A percentile compares a stretch with the other conserved stretches of the same genome.
phyloP scores from a whole-genome alignment of 2,113 vertebrate genomes.

The Nycticebus coucang region DNA sequence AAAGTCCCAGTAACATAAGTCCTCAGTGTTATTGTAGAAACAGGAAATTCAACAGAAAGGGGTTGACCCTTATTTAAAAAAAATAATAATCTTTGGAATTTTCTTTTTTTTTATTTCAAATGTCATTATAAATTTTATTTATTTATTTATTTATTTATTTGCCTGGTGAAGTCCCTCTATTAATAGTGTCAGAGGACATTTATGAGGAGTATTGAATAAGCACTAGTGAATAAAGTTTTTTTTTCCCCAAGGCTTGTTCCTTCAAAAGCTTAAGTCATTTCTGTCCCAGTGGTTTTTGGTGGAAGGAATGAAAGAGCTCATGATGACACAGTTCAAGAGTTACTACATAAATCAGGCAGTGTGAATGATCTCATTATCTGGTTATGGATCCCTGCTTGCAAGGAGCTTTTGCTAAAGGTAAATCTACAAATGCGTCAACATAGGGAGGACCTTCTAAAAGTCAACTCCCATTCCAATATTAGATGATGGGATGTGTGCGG shows the following conservation, averaged over 20 bases:
- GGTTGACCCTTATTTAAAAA: not conserved
- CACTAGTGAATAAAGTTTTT: not conserved
- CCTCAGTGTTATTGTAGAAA: not conserved
- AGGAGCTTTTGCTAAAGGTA: slow-evolving; percentile 63
- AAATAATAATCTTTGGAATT: not conserved
- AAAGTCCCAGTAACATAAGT: not conserved
- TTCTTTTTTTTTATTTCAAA: not conserved
- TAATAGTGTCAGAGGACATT: not conserved
- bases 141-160: no score
- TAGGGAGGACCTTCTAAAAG: slow-evolving; percentile 58
- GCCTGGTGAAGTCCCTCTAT: no score
- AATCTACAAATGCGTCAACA: slow-evolving; percentile 47
- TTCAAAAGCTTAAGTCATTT: slow-evolving; percentile 45
- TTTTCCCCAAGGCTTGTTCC: not conserved
- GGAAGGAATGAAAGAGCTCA: slow-evolving; percentile 55
- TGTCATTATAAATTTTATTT: no score
- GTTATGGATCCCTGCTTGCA: slow-evolving; percentile 58
- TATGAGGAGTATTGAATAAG: not conserved
- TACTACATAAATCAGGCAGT: slow-evolving; percentile 62
- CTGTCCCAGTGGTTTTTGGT: slow-evolving; percentile 26
- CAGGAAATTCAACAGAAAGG: not conserved
- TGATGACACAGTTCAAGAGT: slow-evolving; percentile 51
- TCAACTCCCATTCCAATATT: slow-evolving; percentile 36
- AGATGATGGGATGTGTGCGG: not conserved
- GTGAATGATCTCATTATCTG: slow-evolving; percentile 67